Conservation (phyloP, 1,140 invertebrate genomes). For the Drosophila saltans region DNA sequence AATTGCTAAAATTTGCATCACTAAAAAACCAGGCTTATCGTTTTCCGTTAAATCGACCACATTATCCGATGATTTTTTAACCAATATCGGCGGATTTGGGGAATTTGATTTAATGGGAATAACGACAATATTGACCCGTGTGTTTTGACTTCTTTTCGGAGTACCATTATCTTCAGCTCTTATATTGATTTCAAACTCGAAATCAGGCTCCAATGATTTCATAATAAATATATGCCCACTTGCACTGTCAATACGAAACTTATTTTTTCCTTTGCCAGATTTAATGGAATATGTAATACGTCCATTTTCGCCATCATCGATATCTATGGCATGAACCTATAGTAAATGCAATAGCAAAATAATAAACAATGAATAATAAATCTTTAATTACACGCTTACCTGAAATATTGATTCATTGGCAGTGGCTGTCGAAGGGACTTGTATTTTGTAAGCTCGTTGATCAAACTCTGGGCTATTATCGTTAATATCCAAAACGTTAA, state of each 20-base stretch:
- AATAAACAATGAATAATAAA: background rate
- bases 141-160: slow-evolving; percentile 87
- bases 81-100: slow-evolving; percentile 86
- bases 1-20: slow-evolving; percentile 90
- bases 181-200: slow-evolving; percentile 91
- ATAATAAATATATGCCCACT: slow-evolving; percentile 91
- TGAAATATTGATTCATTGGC: slow-evolving; percentile 87
- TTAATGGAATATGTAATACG: slow-evolving; percentile 92
- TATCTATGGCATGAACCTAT: slow-evolving; percentile 93
- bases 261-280: slow-evolving; percentile 88
- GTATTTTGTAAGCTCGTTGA: slow-evolving; percentile 91
- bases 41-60: slow-evolving; percentile 91
- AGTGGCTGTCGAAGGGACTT: slow-evolving; percentile 87
- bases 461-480: slow-evolving; percentile 93
- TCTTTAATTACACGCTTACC: slow-evolving; percentile 78
- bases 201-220: slow-evolving; percentile 88
- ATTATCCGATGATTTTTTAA: slow-evolving; percentile 85
- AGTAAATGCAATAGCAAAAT: background rate
- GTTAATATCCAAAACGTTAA: slow-evolving; percentile 92
- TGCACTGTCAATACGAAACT: slow-evolving; percentile 91
- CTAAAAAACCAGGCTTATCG: slow-evolving; percentile 92
- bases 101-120: slow-evolving; percentile 86
- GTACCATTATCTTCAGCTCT: slow-evolving; percentile 91
- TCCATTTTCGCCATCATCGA: slow-evolving; percentile 92
- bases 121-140: slow-evolving; percentile 89